Percentiles rank a stretch among this genome's conserved stretches.
phyloP scores from a whole-genome alignment of 1,140 invertebrate species.

The Hyphantria cunea region DNA sequence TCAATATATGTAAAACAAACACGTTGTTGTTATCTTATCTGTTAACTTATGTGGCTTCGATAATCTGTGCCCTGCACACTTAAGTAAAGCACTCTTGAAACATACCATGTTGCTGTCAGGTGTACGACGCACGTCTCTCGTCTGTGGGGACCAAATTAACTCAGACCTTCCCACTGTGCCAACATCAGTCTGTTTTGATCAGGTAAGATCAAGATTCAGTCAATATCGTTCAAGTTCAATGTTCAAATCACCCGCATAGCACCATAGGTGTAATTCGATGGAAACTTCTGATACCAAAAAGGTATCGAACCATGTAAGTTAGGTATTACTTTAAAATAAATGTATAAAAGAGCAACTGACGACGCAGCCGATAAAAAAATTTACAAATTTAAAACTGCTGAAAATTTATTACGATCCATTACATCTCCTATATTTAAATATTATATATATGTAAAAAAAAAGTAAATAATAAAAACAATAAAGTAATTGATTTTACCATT shows the following conservation, averaged over 20 bases:
- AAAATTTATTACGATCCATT: too few species aligned
- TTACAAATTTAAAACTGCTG: too few species aligned
- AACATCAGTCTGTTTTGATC: slow-evolving; percentile 33
- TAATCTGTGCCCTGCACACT: slow-evolving; percentile 37
- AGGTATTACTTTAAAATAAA: too few species aligned
- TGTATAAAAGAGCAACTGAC: too few species aligned
- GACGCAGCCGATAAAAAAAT: too few species aligned
- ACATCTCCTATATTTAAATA: too few species aligned
- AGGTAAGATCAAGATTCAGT: slow-evolving; percentile 40
- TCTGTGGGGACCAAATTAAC: slow-evolving; percentile 34
- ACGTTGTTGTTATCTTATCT: slow-evolving; percentile 47
- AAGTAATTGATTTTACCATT: too few species aligned
- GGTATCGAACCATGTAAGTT: too few species aligned
- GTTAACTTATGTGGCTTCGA: slow-evolving; percentile 40
- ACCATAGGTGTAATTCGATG: too few species aligned
- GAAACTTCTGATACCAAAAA: too few species aligned
- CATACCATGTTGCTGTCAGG: slow-evolving; percentile 68
- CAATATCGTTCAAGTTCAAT: background rate
- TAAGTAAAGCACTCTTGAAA: background rate
- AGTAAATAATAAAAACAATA: too few species aligned
- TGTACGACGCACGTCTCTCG: slow-evolving; percentile 57
- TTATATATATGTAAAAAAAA: too few species aligned
- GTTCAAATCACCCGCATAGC: background rate
- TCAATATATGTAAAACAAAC: slow-evolving; percentile 26
- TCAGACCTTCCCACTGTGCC: slow-evolving; percentile 32